phyloP scores from a whole-genome alignment of 2,888 invertebrate species.

The Linhomoeus sp. region DNA sequence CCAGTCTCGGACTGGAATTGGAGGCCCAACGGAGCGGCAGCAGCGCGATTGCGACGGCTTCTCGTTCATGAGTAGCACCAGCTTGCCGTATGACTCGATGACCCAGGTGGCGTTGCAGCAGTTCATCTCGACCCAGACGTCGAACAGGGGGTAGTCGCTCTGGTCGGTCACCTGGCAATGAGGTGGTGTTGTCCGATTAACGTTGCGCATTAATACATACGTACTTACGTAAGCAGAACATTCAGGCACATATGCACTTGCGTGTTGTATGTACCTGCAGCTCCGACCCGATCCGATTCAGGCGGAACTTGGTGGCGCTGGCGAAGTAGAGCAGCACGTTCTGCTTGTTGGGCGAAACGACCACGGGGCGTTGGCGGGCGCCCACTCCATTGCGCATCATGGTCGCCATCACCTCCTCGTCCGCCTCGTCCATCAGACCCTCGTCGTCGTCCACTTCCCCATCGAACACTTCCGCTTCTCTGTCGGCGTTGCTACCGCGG shows the following conservation, averaged over 20 bases:
- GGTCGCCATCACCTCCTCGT: too few relatives aligned
- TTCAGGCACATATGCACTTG: not conserved
- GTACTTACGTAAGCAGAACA: not conserved
- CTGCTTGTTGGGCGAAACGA: not conserved
- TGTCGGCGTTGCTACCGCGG: too few relatives aligned
- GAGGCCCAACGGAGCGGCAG: not conserved
- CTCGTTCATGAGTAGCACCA: slow-evolving; percentile 5
- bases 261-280: not conserved
- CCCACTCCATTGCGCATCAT: not conserved
- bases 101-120: slow-evolving; percentile 6
- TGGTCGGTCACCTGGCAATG: slow-evolving; percentile 5
- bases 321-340: slow-evolving; percentile 4
- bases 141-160: slow-evolving; percentile 4
- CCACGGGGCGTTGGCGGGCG: not conserved
- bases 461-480: too few relatives aligned
- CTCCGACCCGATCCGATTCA: slow-evolving; percentile 1
- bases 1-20: slow-evolving; percentile 4
- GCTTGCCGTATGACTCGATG: slow-evolving; percentile 5
- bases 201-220: not conserved
- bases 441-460: too few relatives aligned
- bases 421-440: too few relatives aligned
- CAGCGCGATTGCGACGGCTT: not conserved
- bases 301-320: not conserved
- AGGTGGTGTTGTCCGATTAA: not conserved
- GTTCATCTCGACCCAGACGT: slow-evolving; percentile 7